Conservation (phyloP, 2,888 invertebrate genomes). For the Patella depressa region DNA sequence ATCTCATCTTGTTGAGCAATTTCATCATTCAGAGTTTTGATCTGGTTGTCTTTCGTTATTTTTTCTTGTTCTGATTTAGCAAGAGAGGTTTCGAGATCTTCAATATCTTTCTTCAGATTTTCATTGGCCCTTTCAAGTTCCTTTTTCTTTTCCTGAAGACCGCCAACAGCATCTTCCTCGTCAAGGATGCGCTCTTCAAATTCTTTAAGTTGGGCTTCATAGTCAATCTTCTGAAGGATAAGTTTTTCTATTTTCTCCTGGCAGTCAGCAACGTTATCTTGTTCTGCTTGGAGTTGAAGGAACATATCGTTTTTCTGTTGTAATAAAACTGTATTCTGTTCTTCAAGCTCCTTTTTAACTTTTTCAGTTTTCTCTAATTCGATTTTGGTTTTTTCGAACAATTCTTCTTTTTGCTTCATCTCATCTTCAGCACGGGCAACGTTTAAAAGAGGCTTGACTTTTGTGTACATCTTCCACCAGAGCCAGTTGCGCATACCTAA, state of each 20-base stretch:
- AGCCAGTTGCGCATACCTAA: slow-evolving; percentile 99
- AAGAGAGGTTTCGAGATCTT: slow-evolving; percentile 93
- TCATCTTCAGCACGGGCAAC: slow-evolving; percentile 99
- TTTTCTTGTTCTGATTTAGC: slow-evolving; percentile 86
- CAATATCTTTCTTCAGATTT: slow-evolving; percentile 96
- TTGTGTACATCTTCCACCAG: slow-evolving; percentile 98
- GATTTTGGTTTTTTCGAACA: slow-evolving; percentile 94
- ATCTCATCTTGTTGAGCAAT: slow-evolving; percentile 98
- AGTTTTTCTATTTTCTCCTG: slow-evolving; percentile 96
- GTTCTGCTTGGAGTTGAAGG: slow-evolving; percentile 89
- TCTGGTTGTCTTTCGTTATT: slow-evolving; percentile 97
- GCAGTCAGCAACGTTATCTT: slow-evolving; percentile 90
- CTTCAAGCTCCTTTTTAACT: slow-evolving; percentile 96
- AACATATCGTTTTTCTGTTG: slow-evolving; percentile 95
- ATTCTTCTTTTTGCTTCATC: slow-evolving; percentile 95
- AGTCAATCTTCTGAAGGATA: slow-evolving; percentile 94
- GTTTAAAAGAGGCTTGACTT: slow-evolving; percentile 88
- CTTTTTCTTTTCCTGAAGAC: slow-evolving; percentile 94
- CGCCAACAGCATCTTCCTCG: slow-evolving; percentile 97
- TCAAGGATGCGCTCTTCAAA: slow-evolving; percentile 96
- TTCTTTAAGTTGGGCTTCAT: slow-evolving; percentile 94
- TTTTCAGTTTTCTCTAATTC: slow-evolving; percentile 95
- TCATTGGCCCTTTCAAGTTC: slow-evolving; percentile 95
- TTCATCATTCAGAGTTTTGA: slow-evolving; percentile 84
- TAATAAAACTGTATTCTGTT: slow-evolving; percentile 90